These are phyloP conservation scores for Tineola bisselliella DNA, from an alignment of 2,888 invertebrate genomes.

Conservation along the genomic window DNA sequence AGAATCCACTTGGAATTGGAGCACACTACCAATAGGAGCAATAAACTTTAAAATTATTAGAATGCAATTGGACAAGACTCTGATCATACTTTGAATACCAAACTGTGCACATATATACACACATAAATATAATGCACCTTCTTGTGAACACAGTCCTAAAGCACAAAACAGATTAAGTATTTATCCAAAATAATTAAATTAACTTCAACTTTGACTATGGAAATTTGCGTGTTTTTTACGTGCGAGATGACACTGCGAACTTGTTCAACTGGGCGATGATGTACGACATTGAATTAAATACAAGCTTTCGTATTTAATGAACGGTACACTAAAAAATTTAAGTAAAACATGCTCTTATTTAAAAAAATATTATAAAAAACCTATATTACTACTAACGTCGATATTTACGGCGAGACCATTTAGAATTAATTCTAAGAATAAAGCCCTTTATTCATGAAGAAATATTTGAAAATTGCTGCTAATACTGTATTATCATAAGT, in stretches of 20 bases:
- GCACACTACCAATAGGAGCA: conserved; percentile 17
- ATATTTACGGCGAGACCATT: too few species aligned
- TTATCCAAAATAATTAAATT: not conserved
- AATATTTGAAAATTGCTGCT: too few species aligned
- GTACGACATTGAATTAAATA: not conserved
- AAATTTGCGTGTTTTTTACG: conserved; percentile 4
- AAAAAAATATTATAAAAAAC: too few species aligned
- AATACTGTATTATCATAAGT: too few species aligned
- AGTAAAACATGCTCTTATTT: too few species aligned
- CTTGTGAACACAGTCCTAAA: not conserved
- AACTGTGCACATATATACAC: not conserved
- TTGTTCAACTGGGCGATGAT: not conserved
- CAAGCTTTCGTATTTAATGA: not conserved
- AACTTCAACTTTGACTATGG: not conserved
- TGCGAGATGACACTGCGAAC: not conserved
- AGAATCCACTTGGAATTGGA: conserved; percentile 20
- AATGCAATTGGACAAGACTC: not conserved
- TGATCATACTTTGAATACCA: conserved; percentile 6
- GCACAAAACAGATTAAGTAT: not conserved
- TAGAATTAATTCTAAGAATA: too few species aligned
- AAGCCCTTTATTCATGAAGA: too few species aligned
- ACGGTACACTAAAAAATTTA: not conserved
- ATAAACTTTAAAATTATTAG: conserved; percentile 13
- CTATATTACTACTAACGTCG: too few species aligned
- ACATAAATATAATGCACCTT: not conserved